Conservation (phyloP, 1,140 invertebrate genomes). For the Drosophila tristis region DNA sequence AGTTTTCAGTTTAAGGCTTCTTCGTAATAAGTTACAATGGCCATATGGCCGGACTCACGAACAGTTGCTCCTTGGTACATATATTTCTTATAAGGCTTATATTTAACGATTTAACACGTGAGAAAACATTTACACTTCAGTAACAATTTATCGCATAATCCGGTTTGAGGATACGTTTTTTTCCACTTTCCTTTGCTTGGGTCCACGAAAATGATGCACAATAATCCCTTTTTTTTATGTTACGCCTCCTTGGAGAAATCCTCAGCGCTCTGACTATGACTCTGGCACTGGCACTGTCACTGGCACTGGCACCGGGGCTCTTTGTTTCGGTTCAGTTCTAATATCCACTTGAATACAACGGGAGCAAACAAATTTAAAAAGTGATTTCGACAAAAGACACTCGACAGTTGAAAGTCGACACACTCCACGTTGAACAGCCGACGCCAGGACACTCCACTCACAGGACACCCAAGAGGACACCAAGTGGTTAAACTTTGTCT, state of each 20-base stretch:
- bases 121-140: slow-evolving; percentile 67
- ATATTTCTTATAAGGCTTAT: slow-evolving; percentile 24
- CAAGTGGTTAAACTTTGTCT: slow-evolving; percentile 59
- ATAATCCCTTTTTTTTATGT: slow-evolving; percentile 73
- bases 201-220: slow-evolving; percentile 49
- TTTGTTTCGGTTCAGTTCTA: slow-evolving; percentile 28
- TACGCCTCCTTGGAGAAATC: slow-evolving; percentile 50
- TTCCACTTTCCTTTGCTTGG: slow-evolving; percentile 16
- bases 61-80: slow-evolving; percentile 24
- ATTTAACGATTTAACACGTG: slow-evolving; percentile 61
- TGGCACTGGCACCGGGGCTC: not conserved
- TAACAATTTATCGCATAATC: slow-evolving; percentile 72
- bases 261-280: slow-evolving; percentile 8
- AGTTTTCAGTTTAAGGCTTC: slow-evolving; percentile 18
- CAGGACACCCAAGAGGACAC: slow-evolving; percentile 42
- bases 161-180: slow-evolving; percentile 52
- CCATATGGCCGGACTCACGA: slow-evolving; percentile 27
- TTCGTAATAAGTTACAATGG: slow-evolving; percentile 44
- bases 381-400: slow-evolving; percentile 66
- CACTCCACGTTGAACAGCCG: slow-evolving; percentile 5
- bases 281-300: not conserved
- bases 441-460: slow-evolving; percentile 30
- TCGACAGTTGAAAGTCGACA: slow-evolving; percentile 37
- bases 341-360: slow-evolving; percentile 54
- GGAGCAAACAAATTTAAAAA: slow-evolving; percentile 68